Evolutionary conservation across 2,113 vertebrate genomes (phyloP), one percentile per base, ranked within the genome.

Genomic region (Anarhynchus alexandrinus): DNA sequence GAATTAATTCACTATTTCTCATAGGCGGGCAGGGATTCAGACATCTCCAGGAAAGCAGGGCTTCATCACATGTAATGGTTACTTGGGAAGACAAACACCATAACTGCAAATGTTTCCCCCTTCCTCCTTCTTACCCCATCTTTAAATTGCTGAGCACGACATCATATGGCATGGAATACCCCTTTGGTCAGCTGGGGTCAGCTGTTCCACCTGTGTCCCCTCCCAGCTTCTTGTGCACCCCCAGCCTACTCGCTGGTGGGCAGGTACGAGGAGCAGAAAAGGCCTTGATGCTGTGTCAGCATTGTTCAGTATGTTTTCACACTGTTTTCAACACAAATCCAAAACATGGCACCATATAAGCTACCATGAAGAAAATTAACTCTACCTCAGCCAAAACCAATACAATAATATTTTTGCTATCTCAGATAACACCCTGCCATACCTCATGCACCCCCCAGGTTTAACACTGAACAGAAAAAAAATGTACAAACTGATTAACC

Each of bases 31-130:
- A 47, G 29, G 19, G 20, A 27, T 34, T 76, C 51, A 76, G 9
- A 62, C 51, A 66, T 15, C 23, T 10, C 34, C 42, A 49, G n/a
- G 51, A 57, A 7, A 76, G 34, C 51, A 34, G 51, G 29, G 51
- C n/a, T 86, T 6, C 9, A 34, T 27, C 42, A 29, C 1, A 0
- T 1, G 0, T 18, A 66, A 49, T 1, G 0, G 14, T 29, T 13
- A 40, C 11, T 47, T 65, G 34, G 29, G 51, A 73, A 66, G 59
- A 27, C 12, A 11, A 8, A 21, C 0, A 0, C 16, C 49, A 10
- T 38, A 3, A 22, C 21, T 45, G 2, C 0, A 1, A 45, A 34
- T 4, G 5, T 67, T 18, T 65, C 34, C 23, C 29, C 8, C 6
- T 47, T 69, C 22, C 17, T 13, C 3, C 34, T 54, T 18, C 47